Evolutionary conservation across 2,797 vertebrate species (phyloP).

Genomic region (Leptodactylus fallax): DNA sequence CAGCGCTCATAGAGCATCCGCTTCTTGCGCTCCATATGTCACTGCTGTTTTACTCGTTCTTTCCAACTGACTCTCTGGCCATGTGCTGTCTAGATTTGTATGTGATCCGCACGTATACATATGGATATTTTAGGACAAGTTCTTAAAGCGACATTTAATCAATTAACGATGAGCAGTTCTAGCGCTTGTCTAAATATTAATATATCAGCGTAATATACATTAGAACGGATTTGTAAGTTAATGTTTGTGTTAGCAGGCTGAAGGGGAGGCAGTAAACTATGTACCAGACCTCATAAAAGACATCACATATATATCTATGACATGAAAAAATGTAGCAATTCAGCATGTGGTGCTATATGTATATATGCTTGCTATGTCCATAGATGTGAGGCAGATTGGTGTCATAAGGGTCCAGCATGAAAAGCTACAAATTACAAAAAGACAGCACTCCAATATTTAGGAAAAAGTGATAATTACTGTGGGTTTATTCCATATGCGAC

Average conservation of each 20-base stretch:
- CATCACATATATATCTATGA: not conserved
- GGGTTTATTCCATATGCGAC: too few species aligned
- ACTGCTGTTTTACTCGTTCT: constrained; percentile 40
- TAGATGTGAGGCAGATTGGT: too few species aligned
- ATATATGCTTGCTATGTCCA: too few species aligned
- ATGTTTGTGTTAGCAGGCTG: not conserved
- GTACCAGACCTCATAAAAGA: not conserved
- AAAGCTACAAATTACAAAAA: too few species aligned
- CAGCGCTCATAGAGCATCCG: constrained; percentile 50
- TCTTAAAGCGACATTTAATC: constrained; percentile 52
- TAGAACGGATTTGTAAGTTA: not conserved
- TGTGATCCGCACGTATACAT: constrained; percentile 37
- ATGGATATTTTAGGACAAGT: constrained; percentile 42
- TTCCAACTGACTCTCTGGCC: constrained; percentile 59
- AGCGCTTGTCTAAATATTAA: constrained; percentile 44
- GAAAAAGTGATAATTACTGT: too few species aligned
- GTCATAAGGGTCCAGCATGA: too few species aligned
- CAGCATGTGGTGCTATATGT: too few species aligned
- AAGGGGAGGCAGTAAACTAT: not conserved
- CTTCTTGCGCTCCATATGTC: constrained; percentile 64
- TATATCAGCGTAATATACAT: not conserved
- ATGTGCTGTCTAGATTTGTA: constrained; percentile 57
- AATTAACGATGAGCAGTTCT: not conserved
- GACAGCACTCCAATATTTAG: too few species aligned
- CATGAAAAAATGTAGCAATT: not conserved